Conservation (phyloP, 2,113 vertebrate genomes). For the Zingel zingel region DNA sequence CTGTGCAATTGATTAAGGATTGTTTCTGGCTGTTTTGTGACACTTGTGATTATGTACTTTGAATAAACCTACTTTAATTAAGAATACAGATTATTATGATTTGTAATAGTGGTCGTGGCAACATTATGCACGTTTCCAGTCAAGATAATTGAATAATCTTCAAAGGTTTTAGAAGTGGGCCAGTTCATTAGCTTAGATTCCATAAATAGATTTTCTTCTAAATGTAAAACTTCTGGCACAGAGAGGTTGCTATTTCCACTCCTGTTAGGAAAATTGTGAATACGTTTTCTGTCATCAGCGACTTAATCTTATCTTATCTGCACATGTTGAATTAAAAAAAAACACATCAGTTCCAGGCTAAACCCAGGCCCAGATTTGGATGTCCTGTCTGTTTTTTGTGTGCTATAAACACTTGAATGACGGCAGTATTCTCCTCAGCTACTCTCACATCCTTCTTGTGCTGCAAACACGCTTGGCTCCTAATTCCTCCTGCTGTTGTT, state of each 20-base stretch:
- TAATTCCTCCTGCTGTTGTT: conserved; percentile 29
- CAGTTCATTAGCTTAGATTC: neutral
- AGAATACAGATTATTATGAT: neutral
- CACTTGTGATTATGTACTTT: neutral
- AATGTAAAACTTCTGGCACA: neutral
- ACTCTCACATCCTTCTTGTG: neutral
- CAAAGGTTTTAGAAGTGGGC: conserved; percentile 3
- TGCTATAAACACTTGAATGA: neutral
- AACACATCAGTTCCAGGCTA: neutral
- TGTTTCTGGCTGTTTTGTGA: neutral
- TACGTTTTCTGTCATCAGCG: neutral
- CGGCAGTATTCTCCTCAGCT: neutral
- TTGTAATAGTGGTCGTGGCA: neutral
- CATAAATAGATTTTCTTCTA: neutral
- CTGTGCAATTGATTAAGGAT: too few species aligned
- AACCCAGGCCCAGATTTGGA: neutral
- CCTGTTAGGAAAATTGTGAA: neutral
- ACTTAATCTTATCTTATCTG: neutral
- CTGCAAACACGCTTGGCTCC: neutral
- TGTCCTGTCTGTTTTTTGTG: neutral
- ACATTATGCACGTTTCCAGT: neutral
- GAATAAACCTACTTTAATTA: neutral
- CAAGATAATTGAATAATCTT: neutral
- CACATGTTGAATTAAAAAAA: conserved; percentile 1
- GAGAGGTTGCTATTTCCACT: neutral